Percentiles rank a stretch among this genome's conserved stretches.
These are phyloP conservation scores for Masticophis lateralis DNA, from an alignment of 2,797 vertebrate species.

Conservation along the genomic window DNA sequence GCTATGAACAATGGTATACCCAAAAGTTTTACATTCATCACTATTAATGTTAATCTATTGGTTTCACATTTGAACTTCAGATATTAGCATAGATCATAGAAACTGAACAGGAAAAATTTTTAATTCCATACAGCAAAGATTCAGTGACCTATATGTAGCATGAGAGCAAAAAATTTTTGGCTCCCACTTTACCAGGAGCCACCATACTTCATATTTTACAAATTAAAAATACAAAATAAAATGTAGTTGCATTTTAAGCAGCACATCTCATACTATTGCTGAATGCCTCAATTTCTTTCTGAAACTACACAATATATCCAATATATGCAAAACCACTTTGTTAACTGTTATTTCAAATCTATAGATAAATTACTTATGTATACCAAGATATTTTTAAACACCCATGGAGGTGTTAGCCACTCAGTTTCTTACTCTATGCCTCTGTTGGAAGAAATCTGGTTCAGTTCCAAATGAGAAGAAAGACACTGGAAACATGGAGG, in stretches of 20 bases:
- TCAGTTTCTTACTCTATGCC: background rate
- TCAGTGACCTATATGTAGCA: background rate
- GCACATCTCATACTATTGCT: background rate
- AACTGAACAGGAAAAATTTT: too few relatives aligned
- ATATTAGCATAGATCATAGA: background rate
- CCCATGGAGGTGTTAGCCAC: background rate
- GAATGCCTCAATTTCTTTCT: background rate
- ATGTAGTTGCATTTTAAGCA: background rate
- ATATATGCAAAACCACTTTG: background rate
- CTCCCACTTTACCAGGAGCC: background rate
- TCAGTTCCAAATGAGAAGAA: too few relatives aligned
- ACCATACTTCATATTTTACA: background rate
- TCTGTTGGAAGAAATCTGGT: too few relatives aligned
- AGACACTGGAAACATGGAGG: too few relatives aligned
- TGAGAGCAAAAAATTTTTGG: background rate
- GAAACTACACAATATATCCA: background rate
- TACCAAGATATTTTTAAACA: background rate
- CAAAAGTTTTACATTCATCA: background rate
- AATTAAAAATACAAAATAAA: background rate
- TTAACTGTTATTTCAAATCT: background rate
- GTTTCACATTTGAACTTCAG: background rate
- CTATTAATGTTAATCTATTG: background rate
- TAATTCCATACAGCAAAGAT: background rate
- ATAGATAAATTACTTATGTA: background rate
- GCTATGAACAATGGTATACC: background rate